Base-by-base conservation (phyloP, 37 sponge, comb jelly and placozoan species). In the Spongilla lacustris region DNA sequence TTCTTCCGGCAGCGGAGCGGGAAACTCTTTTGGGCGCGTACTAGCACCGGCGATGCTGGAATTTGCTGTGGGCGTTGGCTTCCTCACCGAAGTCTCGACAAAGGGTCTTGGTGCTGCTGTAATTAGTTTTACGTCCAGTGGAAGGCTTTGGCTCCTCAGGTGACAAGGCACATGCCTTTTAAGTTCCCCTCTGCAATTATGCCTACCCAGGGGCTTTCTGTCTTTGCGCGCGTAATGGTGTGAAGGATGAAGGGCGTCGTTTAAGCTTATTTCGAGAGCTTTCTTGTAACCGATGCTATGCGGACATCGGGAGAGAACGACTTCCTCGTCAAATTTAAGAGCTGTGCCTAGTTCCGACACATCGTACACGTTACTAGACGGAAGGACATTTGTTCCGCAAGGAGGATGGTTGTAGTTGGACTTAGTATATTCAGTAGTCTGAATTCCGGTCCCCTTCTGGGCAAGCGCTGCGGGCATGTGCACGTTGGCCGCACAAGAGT, bases 241-340 rank as follows among this genome's bases (percentile, higher is more conserved):
- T n/a, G 46, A 46, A 46, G 8, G 46, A 46, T 8, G 46, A 46
- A 8, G 8, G 46, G 19, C 58, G 11, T 17, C 58, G 76, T 38
- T 21, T 17, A 48, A 4, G 71, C 36, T 69, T 0, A 46, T 79
- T 36, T 25, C 80, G 24, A 81, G 66, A 24, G 81, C 80, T 26
- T 58, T 38, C n/a, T 80, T 28, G 66, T 92, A 88, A 26, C 69
- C 35, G 28, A 84, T 19, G 23, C 25, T 34, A 8, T 77, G 46
- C 23, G 92, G 92, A 46, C 85, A 79, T 12, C 73, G 70, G 22
- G 36, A 14, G 23, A 66, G 30, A 5, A 91, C 88, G 0, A 84
- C 92, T 19, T 92, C 92, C 12, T 88, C 85, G 37, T 48, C 79
- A 83, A 92, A 92, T 10, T 24, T 41, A 33, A 90, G 69, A 8